Base-by-base conservation (phyloP, 2,888 invertebrate species). In the Papilio demoleus region DNA sequence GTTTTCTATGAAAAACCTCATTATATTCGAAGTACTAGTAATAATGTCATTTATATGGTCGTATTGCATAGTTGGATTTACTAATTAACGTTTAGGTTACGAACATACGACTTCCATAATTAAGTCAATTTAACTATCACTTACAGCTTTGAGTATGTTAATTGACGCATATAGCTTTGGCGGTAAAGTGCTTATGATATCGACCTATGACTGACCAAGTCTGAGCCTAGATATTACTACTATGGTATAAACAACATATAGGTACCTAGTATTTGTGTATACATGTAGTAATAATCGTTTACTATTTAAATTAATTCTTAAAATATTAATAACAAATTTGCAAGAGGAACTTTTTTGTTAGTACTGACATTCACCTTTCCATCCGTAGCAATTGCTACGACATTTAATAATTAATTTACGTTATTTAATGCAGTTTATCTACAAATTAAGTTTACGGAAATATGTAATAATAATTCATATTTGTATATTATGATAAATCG, bases 41-140 rank as follows among this genome's bases (percentile, higher is more conserved):
- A 4, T 3, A 5, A n/a, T 53, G 27, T 53, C 53, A 53, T n/a
- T 8, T 5, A 14, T n/a, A n/a, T 5, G 27, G 27, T 31, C n/a
- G 53, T 31, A 53, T n/a, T 53, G 53, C 27, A n/a, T 31, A 53
- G 53, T 31, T 31, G 12, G 27, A 31, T 56, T 31, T 17, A 56
- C 53, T 56, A 56, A 56, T 56, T 56, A 56, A 56, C 53, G 8
- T 31, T 17, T 56, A 53, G 50, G 53, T 53, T 53, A 56, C 27
- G 31, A 56, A 8, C 31, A 31, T 56, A 11, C 31, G 27, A 56
- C 31, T 56, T 31, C n/a, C 31, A 56, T 56, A 56, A 31, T 27
- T 56, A 56, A 56, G 27, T 27, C 53, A 31, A 31, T 56, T 56
- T 56, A 56, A 56, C 53, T 56, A 56, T 56, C 53, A 31, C 31